Conservation (phyloP, 2,113 vertebrate genomes). For the Podarcis cretensis region DNA sequence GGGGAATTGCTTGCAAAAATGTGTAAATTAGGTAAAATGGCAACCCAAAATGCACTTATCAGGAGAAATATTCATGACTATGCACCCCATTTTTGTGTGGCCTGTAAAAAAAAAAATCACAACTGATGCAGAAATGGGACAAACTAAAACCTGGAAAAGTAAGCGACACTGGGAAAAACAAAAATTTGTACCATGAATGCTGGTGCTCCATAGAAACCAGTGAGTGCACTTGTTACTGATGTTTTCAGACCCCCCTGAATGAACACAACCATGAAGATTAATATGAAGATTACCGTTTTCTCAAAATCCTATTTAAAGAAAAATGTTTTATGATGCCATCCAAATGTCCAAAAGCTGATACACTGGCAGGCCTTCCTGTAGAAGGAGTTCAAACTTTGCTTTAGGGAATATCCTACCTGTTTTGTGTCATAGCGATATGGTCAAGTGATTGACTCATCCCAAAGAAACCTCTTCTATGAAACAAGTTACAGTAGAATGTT, state of each 20-base stretch:
- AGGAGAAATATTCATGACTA: too few species aligned
- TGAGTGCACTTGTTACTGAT: not conserved
- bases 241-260: not conserved
- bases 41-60: too few species aligned
- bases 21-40: too few species aligned
- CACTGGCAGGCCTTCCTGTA: not conserved
- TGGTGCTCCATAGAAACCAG: not conserved
- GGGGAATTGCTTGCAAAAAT: too few species aligned
- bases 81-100: too few species aligned
- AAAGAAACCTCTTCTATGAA: not conserved
- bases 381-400: not conserved
- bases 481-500: too few species aligned
- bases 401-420: not conserved
- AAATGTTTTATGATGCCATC: not conserved
- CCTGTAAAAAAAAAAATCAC: too few species aligned
- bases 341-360: not conserved
- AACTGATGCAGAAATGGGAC: too few species aligned
- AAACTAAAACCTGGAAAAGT: too few species aligned
- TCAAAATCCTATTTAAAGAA: not conserved
- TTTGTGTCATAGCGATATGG: not conserved
- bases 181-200: not conserved
- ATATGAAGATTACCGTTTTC: not conserved
- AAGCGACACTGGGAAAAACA: too few species aligned
- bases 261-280: not conserved
- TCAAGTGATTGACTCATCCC: not conserved